Evolutionary conservation across 2,113 vertebrate species (phyloP).

Genomic region (Macrotis lagotis): DNA sequence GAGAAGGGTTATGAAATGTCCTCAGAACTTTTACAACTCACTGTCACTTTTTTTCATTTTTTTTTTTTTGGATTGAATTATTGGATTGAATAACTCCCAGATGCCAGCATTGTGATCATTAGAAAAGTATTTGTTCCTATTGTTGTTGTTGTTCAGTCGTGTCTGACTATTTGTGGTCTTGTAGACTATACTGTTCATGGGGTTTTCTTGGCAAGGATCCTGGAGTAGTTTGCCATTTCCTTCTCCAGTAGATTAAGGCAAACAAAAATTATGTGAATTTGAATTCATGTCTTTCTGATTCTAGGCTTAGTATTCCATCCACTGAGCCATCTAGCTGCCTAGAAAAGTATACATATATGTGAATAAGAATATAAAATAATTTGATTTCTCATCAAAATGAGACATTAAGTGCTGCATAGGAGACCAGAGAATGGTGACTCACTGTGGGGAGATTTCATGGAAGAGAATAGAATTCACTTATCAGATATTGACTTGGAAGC

Average conservation of each 20-base stretch:
- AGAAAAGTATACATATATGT: background rate
- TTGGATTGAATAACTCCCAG: background rate
- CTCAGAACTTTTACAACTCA: background rate
- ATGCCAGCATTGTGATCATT: background rate
- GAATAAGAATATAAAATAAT: background rate
- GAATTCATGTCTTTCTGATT: too few species aligned
- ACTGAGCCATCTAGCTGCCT: background rate
- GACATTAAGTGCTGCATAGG: background rate
- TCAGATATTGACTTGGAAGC: background rate
- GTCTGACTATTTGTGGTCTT: too few species aligned
- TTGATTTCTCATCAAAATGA: background rate
- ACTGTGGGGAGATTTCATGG: background rate
- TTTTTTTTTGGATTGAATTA: background rate
- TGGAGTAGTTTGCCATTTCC: background rate
- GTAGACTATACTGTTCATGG: background rate
- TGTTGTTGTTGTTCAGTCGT: background rate
- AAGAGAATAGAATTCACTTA: background rate
- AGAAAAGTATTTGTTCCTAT: background rate
- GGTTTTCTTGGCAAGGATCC: background rate
- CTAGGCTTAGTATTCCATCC: too few species aligned
- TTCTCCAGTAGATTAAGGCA: background rate
- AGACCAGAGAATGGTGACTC: background rate
- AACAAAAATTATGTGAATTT: background rate
- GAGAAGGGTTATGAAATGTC: background rate
- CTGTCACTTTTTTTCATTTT: background rate